phyloP scores from a whole-genome alignment of 2,888 invertebrate species.

The Peribatodes rhomboidaria region DNA sequence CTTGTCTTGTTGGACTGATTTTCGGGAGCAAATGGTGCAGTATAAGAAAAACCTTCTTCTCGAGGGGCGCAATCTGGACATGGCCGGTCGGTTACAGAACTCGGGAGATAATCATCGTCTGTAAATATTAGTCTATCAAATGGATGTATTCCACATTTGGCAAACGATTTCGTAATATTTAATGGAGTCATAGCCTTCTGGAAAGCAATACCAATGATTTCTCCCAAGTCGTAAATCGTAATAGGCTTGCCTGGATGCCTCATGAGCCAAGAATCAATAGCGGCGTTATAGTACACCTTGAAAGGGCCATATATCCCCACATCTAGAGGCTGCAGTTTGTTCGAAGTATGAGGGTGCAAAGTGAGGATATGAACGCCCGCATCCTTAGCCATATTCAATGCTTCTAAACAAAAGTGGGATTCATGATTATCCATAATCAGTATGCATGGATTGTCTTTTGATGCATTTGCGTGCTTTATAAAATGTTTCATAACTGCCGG shows the following conservation, averaged over 20 bases:
- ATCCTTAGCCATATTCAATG: background rate
- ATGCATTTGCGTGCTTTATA: conserved; percentile 34
- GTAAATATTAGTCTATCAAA: background rate
- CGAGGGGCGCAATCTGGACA: no score
- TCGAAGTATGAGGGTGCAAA: conserved; percentile 1
- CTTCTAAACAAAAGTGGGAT: conserved; percentile 10
- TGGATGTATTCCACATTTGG: background rate
- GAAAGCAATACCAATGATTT: background rate
- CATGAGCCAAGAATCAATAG: conserved; percentile 4
- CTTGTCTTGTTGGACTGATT: no score
- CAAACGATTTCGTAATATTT: background rate
- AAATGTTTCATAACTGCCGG: conserved; percentile 45
- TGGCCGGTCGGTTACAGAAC: conserved; percentile 1
- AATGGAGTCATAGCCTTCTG: background rate
- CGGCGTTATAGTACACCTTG: conserved; percentile 1
- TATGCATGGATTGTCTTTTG: conserved; percentile 37
- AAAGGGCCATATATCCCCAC: background rate
- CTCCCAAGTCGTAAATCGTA: conserved; percentile 1
- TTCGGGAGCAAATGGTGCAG: no score
- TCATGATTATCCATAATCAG: conserved; percentile 45
- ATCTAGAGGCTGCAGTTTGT: conserved; percentile 9
- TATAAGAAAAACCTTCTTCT: no score
- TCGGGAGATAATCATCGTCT: conserved; percentile 1
- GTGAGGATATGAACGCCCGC: conserved; percentile 1
- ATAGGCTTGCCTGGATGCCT: background rate